Base-by-base conservation (phyloP, 2,888 invertebrate species). In the Phragmatobia fuliginosa region DNA sequence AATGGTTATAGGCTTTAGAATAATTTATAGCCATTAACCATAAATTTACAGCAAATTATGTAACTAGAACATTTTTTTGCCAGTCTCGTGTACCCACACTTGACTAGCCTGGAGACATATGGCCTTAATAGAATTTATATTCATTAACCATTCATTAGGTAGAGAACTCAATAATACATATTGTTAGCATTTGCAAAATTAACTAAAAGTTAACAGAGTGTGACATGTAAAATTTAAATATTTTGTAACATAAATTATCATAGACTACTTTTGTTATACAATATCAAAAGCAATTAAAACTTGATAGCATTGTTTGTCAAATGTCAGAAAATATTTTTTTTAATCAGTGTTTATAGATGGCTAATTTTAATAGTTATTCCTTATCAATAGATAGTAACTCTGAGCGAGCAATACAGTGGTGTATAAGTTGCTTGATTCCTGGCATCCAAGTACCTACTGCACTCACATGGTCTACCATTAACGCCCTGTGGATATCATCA, bases 391-490 rank as follows among this genome's bases (percentile, higher is more conserved):
- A 88, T n/a, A 95, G 75, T 28, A 95, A 83, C 81, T 95, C 95
- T 32, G 89, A 87, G 28, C 92, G 89, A 68, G 94, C 94, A 73
- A 92, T 89, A 75, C 90, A 92, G 75, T 94, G 92, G 75, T 95
- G 93, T 71, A 96, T 96, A 1, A 96, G 89, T 72, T 96, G 96
- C 80, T 96, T 96, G 38, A 96, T 92, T 59, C 96, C 96, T 0
- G 96, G 95, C 95, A 96, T 96, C 96, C 96, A 96, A 1, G 91
- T 91, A 63, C 95, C 95, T 1, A 96, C 96, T 14, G 92, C 84
- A 72, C 95, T 92, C 0, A 96, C 95, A 90, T 96, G 92, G 73
- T 96, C 95, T 76, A 96, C 95, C 96, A 96, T 96, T 28, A 96
- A 86, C 0, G 93, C 91, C 82, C 95, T 89, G 78, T 96, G 96